Base-by-base conservation (phyloP, 1,140 invertebrate species). In the Drosophila paulistorum region DNA sequence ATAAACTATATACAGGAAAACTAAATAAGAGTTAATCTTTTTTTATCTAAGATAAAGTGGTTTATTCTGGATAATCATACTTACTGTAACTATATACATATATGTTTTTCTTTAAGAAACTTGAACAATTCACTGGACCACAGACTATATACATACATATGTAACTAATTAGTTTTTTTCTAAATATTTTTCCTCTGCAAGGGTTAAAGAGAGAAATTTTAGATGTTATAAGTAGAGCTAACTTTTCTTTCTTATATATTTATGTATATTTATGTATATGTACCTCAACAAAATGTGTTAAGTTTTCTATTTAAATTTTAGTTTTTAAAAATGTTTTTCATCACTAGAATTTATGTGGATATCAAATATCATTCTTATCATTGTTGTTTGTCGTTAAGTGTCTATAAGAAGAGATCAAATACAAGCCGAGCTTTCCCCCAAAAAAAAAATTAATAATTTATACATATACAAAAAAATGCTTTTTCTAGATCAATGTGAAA, bases 301-400 rank as follows among this genome's bases (percentile, higher is more conserved):
- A 51, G 45, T 51, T 51, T 51, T 51, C 45, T 51, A 51, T 51
- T 51, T 51, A 51, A 51, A 39, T 39, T 51, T 51, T 51, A 51
- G 45, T 51, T 51, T 51, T 11, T 17, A 68, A 41, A 74, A 73
- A 68, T 66, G 66, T 33, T 74, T 51, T 30, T 90, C 78, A 51
- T 51, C 17, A 51, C 45, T 51, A 81, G 84, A 89, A 81, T 87
- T 90, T 84, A 84, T 64, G 69, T 89, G 85, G 84, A 89, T 89
- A 90, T 90, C 59, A 89, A 89, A 89, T 89, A 89, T 89, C 84
- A 84, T 81, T 81, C 85, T 89, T 89, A 89, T 89, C 84, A 84
- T 81, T 89, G 84, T 89, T 89, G 84, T 89, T 62, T 74, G 33
- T 37, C 35, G 33, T 37, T 84, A 84, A 89, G 77, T 87, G 80